Percentiles rank a stretch among this genome's conserved stretches.
These are phyloP conservation scores for Eupsittula cactorum DNA, from an alignment of 2,113 vertebrate genomes.

Conservation along the genomic window DNA sequence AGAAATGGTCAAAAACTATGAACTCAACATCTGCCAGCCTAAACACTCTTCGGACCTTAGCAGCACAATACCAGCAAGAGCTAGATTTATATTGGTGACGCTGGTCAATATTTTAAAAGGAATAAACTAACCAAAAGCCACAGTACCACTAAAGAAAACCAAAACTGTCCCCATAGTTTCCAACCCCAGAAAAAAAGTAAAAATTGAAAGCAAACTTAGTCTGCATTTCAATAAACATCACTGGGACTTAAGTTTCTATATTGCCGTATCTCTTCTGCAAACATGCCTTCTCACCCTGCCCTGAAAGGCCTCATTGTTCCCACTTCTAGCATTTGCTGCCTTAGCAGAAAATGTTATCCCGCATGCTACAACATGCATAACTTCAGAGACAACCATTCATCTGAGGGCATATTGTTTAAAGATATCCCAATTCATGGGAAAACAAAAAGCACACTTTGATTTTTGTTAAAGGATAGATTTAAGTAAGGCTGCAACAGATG, in stretches of 20 bases:
- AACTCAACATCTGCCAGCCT: neutral
- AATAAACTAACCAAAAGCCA: neutral
- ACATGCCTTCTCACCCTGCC: conserved; percentile 29
- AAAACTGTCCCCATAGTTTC: neutral
- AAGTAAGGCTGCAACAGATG: neutral
- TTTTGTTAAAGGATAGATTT: neutral
- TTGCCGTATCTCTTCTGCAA: conserved; percentile 46
- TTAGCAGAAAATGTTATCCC: conserved; percentile 41
- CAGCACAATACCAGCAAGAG: neutral
- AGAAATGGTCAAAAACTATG: neutral
- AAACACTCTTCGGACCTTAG: neutral
- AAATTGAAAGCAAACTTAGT: conserved; percentile 23
- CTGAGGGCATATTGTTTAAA: neutral
- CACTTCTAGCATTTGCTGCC: conserved; percentile 18
- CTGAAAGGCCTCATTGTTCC: conserved; percentile 52
- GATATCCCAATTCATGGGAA: neutral
- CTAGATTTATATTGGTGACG: neutral
- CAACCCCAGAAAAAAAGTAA: neutral
- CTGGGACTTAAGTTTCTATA: conserved; percentile 1
- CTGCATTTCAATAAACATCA: conserved; percentile 18
- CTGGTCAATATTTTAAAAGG: neutral
- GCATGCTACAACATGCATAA: neutral
- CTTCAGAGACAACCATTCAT: neutral
- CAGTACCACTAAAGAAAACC: neutral
- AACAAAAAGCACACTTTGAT: neutral